Conservation (phyloP, 2,888 invertebrate genomes). For the Gortyna flavago region DNA sequence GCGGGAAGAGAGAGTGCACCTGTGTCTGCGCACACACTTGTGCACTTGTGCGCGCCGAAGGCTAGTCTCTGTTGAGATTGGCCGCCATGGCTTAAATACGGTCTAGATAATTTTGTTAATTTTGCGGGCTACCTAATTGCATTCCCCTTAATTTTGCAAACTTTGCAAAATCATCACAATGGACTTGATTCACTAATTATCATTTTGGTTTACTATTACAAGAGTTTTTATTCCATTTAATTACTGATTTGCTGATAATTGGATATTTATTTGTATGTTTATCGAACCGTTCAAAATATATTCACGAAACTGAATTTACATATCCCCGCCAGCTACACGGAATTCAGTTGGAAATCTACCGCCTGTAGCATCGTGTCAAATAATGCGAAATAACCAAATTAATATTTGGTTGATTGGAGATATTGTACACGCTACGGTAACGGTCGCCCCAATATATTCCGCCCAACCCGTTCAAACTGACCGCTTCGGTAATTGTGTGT, state of each 20-base stretch:
- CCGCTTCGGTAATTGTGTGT: not conserved
- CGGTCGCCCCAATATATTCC: slow-evolving; percentile 12
- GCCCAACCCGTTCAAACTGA: not conserved
- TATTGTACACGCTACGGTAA: slow-evolving; percentile 1
- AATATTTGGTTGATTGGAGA: slow-evolving; percentile 20
- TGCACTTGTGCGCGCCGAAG: no score
- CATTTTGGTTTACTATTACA: not conserved
- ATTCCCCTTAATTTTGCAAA: no score
- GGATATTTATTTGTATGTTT: not conserved
- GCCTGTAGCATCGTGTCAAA: not conserved
- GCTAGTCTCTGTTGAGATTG: no score
- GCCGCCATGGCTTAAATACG: no score
- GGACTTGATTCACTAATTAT: not conserved
- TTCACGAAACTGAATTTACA: not conserved
- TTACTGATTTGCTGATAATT: not conserved
- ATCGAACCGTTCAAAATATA: slow-evolving; percentile 11
- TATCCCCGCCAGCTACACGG: not conserved
- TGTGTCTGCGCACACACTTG: no score
- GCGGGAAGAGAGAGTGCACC: no score
- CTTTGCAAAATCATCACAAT: not conserved
- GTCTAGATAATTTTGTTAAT: no score
- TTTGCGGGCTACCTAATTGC: no score
- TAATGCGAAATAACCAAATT: slow-evolving; percentile 29
- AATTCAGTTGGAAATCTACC: slow-evolving; percentile 7
- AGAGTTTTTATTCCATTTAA: not conserved